Base-by-base conservation (phyloP, 2,113 vertebrate species). In the Tamias sibiricus region DNA sequence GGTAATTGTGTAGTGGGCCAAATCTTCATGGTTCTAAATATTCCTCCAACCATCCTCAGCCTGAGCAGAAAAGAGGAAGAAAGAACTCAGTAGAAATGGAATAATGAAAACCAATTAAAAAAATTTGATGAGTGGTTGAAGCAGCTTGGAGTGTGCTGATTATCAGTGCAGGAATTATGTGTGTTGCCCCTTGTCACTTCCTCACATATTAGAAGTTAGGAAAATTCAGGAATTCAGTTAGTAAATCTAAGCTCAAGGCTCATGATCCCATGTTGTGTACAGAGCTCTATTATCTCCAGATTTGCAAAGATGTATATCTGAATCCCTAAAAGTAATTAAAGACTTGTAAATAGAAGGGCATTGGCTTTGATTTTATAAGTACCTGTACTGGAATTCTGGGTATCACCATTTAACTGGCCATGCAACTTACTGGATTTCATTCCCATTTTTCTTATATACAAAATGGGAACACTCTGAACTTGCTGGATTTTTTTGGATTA, bases 341-440 rank as follows among this genome's bases (percentile, higher is more conserved):
- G 74, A 92, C 49, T 93, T 91, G 49, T 69, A 28, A 89, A 35
- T 68, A 26, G 62, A 71, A 96, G 94, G 93, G 95, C 96, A 97
- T 75, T 95, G 68, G 68, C 92, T 98, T 98, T 97, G 82, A 96
- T 96, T 93, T 97, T 37, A 35, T 13, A 95, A 81, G 35, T 74
- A 54, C 0, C 13, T 79, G 4, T 37, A 40, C 7, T 88, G 16
- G 37, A 75, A 91, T 94, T 94, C 79, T 91, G 24, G 17, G 42
- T 86, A 20, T 64, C 19, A 26, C 35, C 89, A 40, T 85, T 92
- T 94, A 74, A 11, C 17, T 84, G 94, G 19, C 37, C 12, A 40
- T 30, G 17, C 47, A 72, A 44, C 24, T 74, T 79, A 76, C 75
- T 42, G n/a, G 68, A 83, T 57, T 88, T 6, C 19, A 72, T 13